Base-by-base conservation (phyloP, 2,113 vertebrate genomes). In the Atrichornis clamosus region DNA sequence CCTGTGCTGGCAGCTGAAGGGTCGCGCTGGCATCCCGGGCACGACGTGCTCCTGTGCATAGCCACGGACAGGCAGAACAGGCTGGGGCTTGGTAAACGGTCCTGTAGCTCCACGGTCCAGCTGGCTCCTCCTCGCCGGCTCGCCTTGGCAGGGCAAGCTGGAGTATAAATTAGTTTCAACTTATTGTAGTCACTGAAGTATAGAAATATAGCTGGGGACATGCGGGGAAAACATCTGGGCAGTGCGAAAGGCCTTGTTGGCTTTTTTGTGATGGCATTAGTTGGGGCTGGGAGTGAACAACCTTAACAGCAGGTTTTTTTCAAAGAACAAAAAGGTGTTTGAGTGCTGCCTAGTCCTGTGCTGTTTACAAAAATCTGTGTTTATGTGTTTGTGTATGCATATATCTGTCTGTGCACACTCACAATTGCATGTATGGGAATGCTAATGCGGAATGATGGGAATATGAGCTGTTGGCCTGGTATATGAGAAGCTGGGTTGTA, bases 151-250 rank as follows among this genome's bases (percentile, higher is more conserved):
- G 85, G 72, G 22, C 63, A 47, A 81, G 49, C 44, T 23, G 4
- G 69, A 35, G 74, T 53, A 62, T 93, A 81, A 95, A 95, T 96
- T 84, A 96, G 87, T 90, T 90, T 81, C 67, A 93, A 75, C 87
- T 96, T 94, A 78, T 0, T 84, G 75, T 70, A 78, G 82, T 74
- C 82, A 85, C 60, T 90, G 75, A 94, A 92, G 87, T 96, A 83
- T 88, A 94, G 72, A 94, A 95, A 94, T 72, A 67, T 10, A 92
- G 85, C 75, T 67, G 93, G 64, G 72, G 59, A 84, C 90, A 68
- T 27, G 72, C 2, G 0, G 82, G 68, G 79, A 86, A 58, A 81
- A 84, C 90, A 96, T 95, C 95, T 95, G 95, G 75, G 90, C 79
- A 70, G 88, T 52, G 52, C 59, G 53, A 35, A 73, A 91, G 64